A percentile compares a stretch with the other conserved stretches of the same genome.
Evolutionary conservation across 2,888 invertebrate species (phyloP).

Genomic region (Tipula helvola): DNA sequence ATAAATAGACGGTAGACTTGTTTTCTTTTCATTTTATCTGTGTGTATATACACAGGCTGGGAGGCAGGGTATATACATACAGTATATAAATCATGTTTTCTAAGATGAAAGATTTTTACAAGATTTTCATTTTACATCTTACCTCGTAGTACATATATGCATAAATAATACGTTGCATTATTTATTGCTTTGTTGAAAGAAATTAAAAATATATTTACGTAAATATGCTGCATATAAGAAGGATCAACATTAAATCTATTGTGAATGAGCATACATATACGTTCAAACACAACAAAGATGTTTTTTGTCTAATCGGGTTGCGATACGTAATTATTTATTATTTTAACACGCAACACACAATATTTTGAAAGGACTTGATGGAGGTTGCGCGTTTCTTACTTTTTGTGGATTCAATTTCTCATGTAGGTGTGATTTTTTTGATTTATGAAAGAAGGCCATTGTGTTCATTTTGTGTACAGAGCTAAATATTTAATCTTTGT

Average conservation of each 20-base stretch:
- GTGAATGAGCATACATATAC: not conserved
- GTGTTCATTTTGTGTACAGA: not conserved
- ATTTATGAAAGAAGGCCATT: not conserved
- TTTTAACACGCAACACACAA: not conserved
- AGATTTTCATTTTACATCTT: not conserved
- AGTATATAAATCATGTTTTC: not conserved
- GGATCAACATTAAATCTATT: not conserved
- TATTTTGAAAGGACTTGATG: not conserved
- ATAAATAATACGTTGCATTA: not conserved
- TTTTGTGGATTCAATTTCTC: not conserved
- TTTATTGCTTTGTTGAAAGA: not conserved
- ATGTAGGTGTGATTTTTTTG: not conserved
- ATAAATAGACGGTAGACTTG: not conserved
- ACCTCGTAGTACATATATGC: not conserved
- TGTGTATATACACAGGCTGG: not conserved
- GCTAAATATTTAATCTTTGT: not conserved
- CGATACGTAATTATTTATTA: not conserved
- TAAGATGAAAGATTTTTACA: not conserved
- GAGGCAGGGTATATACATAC: not conserved
- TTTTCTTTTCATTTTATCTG: not conserved
- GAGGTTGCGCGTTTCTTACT: not conserved
- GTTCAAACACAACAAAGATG: not conserved
- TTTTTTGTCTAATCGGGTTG: not conserved
- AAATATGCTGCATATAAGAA: not conserved
- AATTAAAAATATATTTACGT: not conserved